Percentiles rank a stretch among this genome's conserved stretches.
phyloP scores from a whole-genome alignment of 1,140 invertebrate species.

The Helicorthomorpha holstii region DNA sequence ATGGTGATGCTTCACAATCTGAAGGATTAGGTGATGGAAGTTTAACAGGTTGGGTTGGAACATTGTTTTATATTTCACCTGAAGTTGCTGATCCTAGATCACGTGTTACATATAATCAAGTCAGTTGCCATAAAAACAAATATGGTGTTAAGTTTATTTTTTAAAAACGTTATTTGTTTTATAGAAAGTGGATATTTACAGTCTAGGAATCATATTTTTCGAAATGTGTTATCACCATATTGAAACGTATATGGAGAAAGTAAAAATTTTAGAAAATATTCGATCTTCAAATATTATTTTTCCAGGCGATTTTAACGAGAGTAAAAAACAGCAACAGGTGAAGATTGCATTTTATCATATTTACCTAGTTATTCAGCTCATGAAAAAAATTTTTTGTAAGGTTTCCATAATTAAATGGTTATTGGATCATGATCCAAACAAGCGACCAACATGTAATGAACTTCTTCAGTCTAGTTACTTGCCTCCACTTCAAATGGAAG shows the following conservation, averaged over 20 bases:
- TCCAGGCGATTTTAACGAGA: slow-evolving; percentile 39
- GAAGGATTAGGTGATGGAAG: slow-evolving; percentile 16
- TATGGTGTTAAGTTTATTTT: slow-evolving; percentile 4
- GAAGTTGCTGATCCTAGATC: no score
- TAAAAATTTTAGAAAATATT: slow-evolving; percentile 50
- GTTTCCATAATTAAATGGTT: slow-evolving; percentile 44
- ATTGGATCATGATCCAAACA: slow-evolving; percentile 61
- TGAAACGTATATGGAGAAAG: slow-evolving; percentile 72
- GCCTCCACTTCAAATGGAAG: slow-evolving; percentile 57
- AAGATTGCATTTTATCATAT: no score
- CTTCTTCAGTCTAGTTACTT: slow-evolving; percentile 60
- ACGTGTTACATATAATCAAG: no score
- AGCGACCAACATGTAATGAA: slow-evolving; percentile 65
- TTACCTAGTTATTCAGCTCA: background rate
- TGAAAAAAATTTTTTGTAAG: slow-evolving; percentile 17
- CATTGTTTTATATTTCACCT: slow-evolving; percentile 81
- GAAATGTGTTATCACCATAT: slow-evolving; percentile 82
- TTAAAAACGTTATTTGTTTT: no score
- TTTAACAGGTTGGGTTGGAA: slow-evolving; percentile 68
- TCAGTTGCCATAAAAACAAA: slow-evolving; percentile 2
- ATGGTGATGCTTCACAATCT: background rate
- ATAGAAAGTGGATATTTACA: slow-evolving; percentile 89
- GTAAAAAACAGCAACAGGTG: no score
- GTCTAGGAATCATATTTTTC: slow-evolving; percentile 76
- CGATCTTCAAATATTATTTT: slow-evolving; percentile 46